Percentiles rank a stretch among this genome's conserved stretches.
These are phyloP conservation scores for Rhopalosiphum nymphaeae DNA, from an alignment of 2,888 invertebrate species.

Conservation along the genomic window DNA sequence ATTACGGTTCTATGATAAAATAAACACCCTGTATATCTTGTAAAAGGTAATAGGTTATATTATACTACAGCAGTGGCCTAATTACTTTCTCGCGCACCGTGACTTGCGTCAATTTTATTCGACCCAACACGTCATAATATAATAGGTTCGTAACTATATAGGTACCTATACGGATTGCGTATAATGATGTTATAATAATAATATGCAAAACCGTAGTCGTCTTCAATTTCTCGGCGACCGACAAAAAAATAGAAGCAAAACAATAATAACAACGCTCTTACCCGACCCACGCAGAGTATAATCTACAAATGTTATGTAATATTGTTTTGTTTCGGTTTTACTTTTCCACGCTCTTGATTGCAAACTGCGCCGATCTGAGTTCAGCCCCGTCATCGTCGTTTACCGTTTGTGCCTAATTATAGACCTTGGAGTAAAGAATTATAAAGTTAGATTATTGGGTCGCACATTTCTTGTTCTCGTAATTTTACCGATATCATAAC, in stretches of 20 bases:
- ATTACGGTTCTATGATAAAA: background rate
- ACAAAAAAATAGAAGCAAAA: background rate
- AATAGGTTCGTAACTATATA: background rate
- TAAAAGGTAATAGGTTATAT: background rate
- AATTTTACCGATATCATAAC: background rate
- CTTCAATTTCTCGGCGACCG: background rate
- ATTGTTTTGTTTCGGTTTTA: background rate
- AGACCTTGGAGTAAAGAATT: background rate
- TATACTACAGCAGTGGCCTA: background rate
- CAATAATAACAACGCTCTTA: background rate
- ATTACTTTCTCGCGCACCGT: constrained; percentile 13
- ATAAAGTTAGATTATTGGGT: background rate
- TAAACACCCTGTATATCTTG: background rate
- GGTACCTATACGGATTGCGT: background rate
- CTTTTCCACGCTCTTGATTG: background rate
- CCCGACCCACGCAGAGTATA: background rate
- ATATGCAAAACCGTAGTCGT: background rate
- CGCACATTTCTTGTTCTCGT: background rate
- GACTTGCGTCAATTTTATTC: constrained; percentile 13
- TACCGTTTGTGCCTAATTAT: background rate
- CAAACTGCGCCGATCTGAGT: background rate
- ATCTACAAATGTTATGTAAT: background rate
- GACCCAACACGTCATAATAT: background rate
- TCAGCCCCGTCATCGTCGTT: background rate
- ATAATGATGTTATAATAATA: background rate